Percentiles rank a stretch among this genome's conserved stretches.
Evolutionary conservation across 2,888 invertebrate genomes (phyloP).

Genomic region (Xestia sexstrigata): DNA sequence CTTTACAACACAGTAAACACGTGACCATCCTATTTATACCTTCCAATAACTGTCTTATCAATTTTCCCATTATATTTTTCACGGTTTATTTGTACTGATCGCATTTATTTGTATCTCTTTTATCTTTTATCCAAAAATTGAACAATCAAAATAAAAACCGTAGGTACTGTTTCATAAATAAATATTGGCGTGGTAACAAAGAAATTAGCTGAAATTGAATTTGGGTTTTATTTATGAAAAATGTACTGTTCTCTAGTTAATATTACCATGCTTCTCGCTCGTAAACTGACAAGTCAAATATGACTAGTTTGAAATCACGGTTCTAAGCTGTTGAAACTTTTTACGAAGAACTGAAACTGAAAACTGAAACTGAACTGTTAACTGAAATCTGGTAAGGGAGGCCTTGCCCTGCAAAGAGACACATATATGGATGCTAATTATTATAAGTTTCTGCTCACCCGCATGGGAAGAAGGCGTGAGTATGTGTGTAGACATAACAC

Average conservation of each 20-base stretch:
- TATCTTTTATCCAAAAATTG: conserved; percentile 28
- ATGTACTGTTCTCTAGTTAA: background rate
- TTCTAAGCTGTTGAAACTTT: background rate
- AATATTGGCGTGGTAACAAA: conserved; percentile 12
- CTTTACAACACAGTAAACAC: conserved; percentile 18
- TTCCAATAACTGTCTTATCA: conserved; percentile 35
- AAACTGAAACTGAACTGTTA: too few relatives aligned
- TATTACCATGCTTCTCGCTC: background rate
- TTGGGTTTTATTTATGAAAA: background rate
- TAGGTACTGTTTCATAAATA: background rate
- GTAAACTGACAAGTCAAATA: background rate
- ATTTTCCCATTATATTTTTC: conserved; percentile 42
- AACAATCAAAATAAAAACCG: conserved; percentile 2
- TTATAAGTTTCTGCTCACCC: background rate
- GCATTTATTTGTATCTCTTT: conserved; percentile 10
- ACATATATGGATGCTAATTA: background rate
- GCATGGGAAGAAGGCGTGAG: background rate
- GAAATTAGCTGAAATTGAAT: conserved; percentile 12
- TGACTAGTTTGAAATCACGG: background rate
- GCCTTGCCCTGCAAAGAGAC: background rate
- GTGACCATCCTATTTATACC: conserved; percentile 20
- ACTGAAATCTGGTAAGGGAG: background rate
- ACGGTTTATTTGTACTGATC: conserved; percentile 28
- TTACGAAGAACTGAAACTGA: too few relatives aligned
- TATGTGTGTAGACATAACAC: background rate